These are phyloP conservation scores for Tauraco erythrolophus DNA, from an alignment of 2,113 vertebrate genomes.

Conservation along the genomic window DNA sequence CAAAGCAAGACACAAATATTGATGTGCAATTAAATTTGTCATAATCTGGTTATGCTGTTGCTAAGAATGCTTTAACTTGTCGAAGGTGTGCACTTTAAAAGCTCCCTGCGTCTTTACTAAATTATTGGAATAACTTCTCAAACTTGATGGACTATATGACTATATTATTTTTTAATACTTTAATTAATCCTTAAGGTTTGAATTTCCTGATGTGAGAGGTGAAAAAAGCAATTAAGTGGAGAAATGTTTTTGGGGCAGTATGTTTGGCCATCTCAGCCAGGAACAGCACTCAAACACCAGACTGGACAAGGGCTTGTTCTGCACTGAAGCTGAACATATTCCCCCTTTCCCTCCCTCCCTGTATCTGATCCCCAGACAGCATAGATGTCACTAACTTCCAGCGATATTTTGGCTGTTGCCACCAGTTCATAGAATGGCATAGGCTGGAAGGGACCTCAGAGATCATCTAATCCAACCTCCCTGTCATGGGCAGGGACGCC, in stretches of 20 bases:
- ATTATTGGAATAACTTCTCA: neutral
- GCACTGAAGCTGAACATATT: accelerated
- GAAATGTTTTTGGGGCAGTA: neutral
- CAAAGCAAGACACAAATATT: neutral
- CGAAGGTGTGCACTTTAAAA: neutral
- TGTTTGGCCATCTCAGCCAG: neutral
- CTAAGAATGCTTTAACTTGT: neutral
- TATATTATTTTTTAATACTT: neutral
- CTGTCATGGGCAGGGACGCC: too few relatives aligned
- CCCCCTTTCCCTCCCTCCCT: neutral
- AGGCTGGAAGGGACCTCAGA: too few relatives aligned
- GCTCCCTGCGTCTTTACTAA: neutral
- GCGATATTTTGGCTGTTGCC: neutral
- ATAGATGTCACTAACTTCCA: neutral
- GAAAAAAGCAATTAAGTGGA: neutral
- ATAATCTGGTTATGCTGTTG: neutral
- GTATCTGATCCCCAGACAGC: neutral
- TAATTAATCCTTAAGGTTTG: neutral
- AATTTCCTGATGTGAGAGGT: neutral
- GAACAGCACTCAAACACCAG: neutral
- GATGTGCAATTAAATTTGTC: neutral
- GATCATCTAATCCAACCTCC: too few relatives aligned
- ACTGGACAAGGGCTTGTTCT: neutral
- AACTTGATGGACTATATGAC: neutral
- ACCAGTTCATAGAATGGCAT: too few relatives aligned